Evolutionary conservation across 2,888 invertebrate species (phyloP), one percentile per base, ranked within the genome.

Genomic region (Drosophila algonquin): DNA sequence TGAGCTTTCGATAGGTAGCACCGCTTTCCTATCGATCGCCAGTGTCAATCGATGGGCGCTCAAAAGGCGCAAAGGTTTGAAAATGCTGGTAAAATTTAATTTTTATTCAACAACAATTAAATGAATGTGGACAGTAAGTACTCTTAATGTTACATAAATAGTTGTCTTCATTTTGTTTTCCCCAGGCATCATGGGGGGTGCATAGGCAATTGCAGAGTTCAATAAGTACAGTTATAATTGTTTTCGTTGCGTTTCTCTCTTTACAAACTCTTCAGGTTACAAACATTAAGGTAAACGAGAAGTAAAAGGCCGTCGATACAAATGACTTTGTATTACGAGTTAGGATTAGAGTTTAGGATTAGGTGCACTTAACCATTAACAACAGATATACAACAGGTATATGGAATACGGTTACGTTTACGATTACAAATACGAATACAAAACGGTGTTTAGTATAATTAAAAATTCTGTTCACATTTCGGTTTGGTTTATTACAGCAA

Each of bases 401-500:
- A 55, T 52, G 75, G 40, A 73, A 73, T 72, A 72, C 52, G 59
- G 60, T 70, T 72, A 61, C 51, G 62, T 51, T 18, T 63, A 68
- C 56, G 52, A 69, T 65, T 71, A 52, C 73, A 56, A 75, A 54
- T 71, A 71, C 71, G 83, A 87, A 83, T 87, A 83, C 83, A 83
- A 83, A 88, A 86, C 82, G 82, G 82, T 83, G 82, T 80, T 88
- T 86, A 82, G 83, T 87, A 88, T 64, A 88, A 87, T 88, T 88
- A 83, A 88, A 83, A 88, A 88, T 83, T 86, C 87, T 83, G 74
- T 83, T 88, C 88, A 88, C 83, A 86, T 88, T 86, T 85, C 77
- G 72, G 80, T 88, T 87, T 87, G 80, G 82, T 87, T 87, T 85
- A 87, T 84, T 84, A 81, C 81, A 87, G 77, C 73, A 84, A 84